These are phyloP conservation scores for Enteromius viviparus DNA, from an alignment of 2,797 vertebrate species.

Conservation along the genomic window DNA sequence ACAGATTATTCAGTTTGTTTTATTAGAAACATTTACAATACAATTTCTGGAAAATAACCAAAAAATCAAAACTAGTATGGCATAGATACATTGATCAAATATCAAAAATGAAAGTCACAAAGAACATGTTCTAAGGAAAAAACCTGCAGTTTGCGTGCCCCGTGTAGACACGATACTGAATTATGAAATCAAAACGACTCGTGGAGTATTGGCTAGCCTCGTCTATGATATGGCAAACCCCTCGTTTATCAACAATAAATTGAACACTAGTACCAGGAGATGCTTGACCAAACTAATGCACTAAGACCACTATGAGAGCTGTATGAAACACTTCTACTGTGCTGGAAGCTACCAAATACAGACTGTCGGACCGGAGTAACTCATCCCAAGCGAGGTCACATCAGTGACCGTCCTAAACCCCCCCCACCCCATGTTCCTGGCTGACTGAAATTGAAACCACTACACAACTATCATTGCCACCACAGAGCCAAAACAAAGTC, in stretches of 20 bases:
- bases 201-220: constrained; percentile 72
- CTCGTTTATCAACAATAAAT: constrained; percentile 79
- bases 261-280: constrained; percentile 78
- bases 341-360: constrained; percentile 84
- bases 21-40: constrained; percentile 90
- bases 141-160: constrained; percentile 80
- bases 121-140: constrained; percentile 82
- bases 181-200: constrained; percentile 75
- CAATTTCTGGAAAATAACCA: constrained; percentile 84
- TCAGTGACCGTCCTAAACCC: constrained; percentile 66
- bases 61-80: constrained; percentile 85
- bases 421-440: constrained; percentile 57
- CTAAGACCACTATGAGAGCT: constrained; percentile 82
- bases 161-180: constrained; percentile 74
- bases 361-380: constrained; percentile 76
- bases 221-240: constrained; percentile 71
- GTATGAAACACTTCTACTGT: constrained; percentile 82
- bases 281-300: constrained; percentile 82
- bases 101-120: constrained; percentile 80
- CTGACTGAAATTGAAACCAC: constrained; percentile 63
- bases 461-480: constrained; percentile 64
- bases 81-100: constrained; percentile 85
- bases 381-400: constrained; percentile 70
- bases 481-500: constrained; percentile 61
- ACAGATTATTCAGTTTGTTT: constrained; percentile 79